A percentile compares a stretch with the other conserved stretches of the same genome.
phyloP scores from a whole-genome alignment of 1,140 invertebrate genomes.

The Eufriesea mexicana region DNA sequence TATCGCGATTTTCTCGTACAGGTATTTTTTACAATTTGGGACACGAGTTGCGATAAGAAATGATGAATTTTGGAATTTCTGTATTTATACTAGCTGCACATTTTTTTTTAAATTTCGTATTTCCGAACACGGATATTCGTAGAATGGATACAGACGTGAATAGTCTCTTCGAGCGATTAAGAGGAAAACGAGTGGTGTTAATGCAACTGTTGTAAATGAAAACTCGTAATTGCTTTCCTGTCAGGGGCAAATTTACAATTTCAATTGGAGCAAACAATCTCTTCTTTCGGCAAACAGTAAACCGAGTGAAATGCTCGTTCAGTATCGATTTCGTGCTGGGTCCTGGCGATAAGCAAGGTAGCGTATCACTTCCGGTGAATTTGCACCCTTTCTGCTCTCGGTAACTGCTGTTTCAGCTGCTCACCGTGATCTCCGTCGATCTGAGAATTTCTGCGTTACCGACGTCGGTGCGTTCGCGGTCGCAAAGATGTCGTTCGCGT shows the following conservation, averaged over 20 bases:
- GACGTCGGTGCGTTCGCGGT: slow-evolving; percentile 15
- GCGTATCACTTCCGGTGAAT: neutral
- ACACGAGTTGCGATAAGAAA: too few species aligned
- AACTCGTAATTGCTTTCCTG: neutral
- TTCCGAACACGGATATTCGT: neutral
- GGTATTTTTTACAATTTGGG: too few species aligned
- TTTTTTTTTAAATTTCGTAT: too few species aligned
- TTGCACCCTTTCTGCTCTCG: neutral
- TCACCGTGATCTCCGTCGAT: neutral
- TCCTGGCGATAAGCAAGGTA: neutral
- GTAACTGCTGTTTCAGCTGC: slow-evolving; percentile 47
- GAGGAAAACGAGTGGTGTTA: neutral
- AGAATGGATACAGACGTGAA: neutral
- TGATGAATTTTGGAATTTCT: too few species aligned
- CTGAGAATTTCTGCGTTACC: slow-evolving; percentile 48
- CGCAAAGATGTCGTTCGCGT: slow-evolving; percentile 49
- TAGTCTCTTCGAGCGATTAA: neutral
- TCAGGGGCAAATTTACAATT: neutral
- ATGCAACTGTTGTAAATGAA: neutral
- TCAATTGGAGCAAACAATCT: neutral
- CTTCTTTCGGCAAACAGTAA: neutral
- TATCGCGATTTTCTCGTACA: too few species aligned
- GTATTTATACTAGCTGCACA: too few species aligned
- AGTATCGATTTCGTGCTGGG: neutral
- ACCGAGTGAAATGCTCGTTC: neutral